Evolutionary conservation across 2,888 invertebrate species (phyloP), one percentile per base, ranked within the genome.

Genomic region (Dryobota labecula): DNA sequence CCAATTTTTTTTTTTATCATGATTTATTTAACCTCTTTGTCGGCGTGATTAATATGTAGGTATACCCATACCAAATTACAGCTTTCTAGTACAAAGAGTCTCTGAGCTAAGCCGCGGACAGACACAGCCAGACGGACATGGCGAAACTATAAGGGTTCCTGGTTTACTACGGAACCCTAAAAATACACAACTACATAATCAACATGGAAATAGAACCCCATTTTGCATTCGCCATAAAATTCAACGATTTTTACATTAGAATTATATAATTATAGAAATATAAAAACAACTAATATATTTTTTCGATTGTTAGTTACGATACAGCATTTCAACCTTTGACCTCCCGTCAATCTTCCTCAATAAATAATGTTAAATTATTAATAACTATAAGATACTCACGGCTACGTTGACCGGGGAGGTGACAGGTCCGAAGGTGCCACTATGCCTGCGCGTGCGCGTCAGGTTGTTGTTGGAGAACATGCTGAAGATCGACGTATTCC

Each of bases 381-480:
- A 51, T 18, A 56, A 70, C 27, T 15, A 43, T 9, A 36, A 36
- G n/a, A 69, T 53, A 78, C 86, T 87, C 67, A 85, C 85, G 36
- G 88, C 84, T 75, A 90, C 78, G 72, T 87, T 92, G 47, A 92
- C 88, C 9, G 94, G 93, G 27, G 95, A 95, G 45, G 96, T 95
- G 58, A 97, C 94, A 58, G 97, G 97, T 90, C 98, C 98, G 94
- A 98, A 98, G 94, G 98, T 99, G 73, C 98, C 98, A 75, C 98
- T 99, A 94, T 98, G 98, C 84, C 99, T 97, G 75, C 99, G 97
- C 73, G 98, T 97, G 86, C 99, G 97, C 84, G 97, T 97, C 88
- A 97, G 93, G 85, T 96, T 96, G 89, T 95, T 97, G 90, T 97
- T 97, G 53, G 97, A 96, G 91, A 98, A 97, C 90, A 98, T 96